phyloP scores from a whole-genome alignment of 2,888 invertebrate species.

The Dorcus hopei region DNA sequence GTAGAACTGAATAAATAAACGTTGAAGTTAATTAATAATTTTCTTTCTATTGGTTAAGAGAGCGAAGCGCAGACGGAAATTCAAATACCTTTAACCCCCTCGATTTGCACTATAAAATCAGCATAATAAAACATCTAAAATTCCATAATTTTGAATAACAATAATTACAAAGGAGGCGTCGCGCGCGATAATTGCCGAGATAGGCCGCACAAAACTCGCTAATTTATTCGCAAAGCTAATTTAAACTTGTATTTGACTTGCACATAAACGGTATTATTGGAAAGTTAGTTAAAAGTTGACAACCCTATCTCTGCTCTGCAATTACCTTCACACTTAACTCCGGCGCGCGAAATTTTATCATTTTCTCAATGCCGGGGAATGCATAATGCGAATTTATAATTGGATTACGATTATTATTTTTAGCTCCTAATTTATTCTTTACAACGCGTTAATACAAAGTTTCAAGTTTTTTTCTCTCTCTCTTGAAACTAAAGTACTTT shows the following conservation, averaged over 20 bases:
- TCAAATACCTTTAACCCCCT: slow-evolving; percentile 13
- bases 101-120: slow-evolving; percentile 41
- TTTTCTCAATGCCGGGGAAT: background rate
- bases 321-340: slow-evolving; percentile 32
- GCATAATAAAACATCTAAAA: slow-evolving; percentile 51
- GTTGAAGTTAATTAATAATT: background rate
- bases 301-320: slow-evolving; percentile 41
- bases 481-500: too few species aligned
- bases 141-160: slow-evolving; percentile 52
- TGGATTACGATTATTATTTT: background rate
- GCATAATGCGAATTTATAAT: background rate
- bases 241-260: slow-evolving; percentile 53
- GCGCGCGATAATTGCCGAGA: slow-evolving; percentile 49
- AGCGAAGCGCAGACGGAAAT: background rate
- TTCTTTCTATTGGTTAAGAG: background rate
- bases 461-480: too few species aligned
- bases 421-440: too few species aligned
- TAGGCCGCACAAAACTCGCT: slow-evolving; percentile 50
- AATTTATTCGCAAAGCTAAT: slow-evolving; percentile 52
- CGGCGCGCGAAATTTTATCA: slow-evolving; percentile 18
- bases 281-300: slow-evolving; percentile 51
- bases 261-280: slow-evolving; percentile 51
- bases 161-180: slow-evolving; percentile 50
- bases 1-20: background rate
- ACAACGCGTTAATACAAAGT: too few species aligned